Percentiles rank a stretch among this genome's conserved stretches.
phyloP scores from a whole-genome alignment of 2,113 vertebrate genomes.

The Megaceryle maxima region DNA sequence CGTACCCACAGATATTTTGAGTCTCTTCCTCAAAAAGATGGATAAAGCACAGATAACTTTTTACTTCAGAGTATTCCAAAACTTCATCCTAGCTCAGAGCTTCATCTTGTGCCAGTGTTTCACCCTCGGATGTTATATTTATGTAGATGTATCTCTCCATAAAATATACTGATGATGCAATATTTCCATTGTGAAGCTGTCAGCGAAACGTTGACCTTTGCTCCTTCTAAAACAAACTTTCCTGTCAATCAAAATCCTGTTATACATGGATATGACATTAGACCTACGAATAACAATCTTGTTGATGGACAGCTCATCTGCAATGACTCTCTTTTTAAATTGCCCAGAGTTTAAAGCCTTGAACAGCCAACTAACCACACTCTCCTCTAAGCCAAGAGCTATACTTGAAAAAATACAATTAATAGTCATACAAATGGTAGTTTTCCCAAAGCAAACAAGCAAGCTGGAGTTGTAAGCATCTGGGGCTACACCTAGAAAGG shows the following conservation, averaged over 20 bases:
- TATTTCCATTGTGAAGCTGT: constrained; percentile 67
- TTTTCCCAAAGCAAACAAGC: background rate
- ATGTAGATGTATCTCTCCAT: constrained; percentile 34
- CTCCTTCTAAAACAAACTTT: constrained; percentile 60
- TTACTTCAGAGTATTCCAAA: background rate
- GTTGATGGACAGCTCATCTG: constrained; percentile 52
- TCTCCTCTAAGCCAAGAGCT: background rate
- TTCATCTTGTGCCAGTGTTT: background rate
- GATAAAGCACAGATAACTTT: background rate
- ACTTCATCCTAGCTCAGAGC: background rate
- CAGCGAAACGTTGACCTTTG: constrained; percentile 53
- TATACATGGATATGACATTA: constrained; percentile 53
- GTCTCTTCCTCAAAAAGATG: background rate
- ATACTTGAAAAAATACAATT: background rate
- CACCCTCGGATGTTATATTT: constrained; percentile 3
- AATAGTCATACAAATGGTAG: background rate
- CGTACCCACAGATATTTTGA: background rate
- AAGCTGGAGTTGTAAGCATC: background rate
- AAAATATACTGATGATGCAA: constrained; percentile 60
- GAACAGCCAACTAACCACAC: background rate
- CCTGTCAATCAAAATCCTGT: constrained; percentile 65
- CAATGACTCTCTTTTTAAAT: background rate
- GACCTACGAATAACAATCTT: constrained; percentile 45
- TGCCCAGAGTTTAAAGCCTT: background rate
- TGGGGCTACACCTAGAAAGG: background rate